Base-by-base conservation (phyloP, 2,888 invertebrate genomes). In the Dynastes hyllus region DNA sequence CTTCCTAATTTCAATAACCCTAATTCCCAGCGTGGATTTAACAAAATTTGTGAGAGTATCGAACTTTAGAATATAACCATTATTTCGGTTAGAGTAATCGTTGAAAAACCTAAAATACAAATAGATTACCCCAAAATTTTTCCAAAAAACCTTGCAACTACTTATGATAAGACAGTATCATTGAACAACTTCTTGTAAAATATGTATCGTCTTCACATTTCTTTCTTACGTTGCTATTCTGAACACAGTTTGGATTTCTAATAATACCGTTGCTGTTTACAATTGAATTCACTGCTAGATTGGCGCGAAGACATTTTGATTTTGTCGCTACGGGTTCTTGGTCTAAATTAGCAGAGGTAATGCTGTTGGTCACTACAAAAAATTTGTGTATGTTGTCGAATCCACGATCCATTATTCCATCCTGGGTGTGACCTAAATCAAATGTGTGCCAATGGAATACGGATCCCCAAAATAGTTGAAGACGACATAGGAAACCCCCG, bases 391-490 rank as follows among this genome's bases (percentile, higher is more conserved):
- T 92, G 84, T 95, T 94, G 87, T 96, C 96, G 87, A 96, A 97
- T 61, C 96, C 97, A 87, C 95, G 92, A 61, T 96, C 96, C 98
- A 98, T 98, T 79, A 98, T 95, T 22, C 98, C 98, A 83, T 94
- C 93, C 83, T 93, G 92, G 0, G 97, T 95, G 87, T 98, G 98
- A 0, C 97, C 98, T 78, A 98, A 91, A 89, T 98, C 97, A 88
- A 98, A 97, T 0, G 96, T 96, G 87, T 98, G 98, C n/a, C n/a
- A n/a, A n/a, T n/a, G n/a, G n/a, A n/a, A n/a, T n/a, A n/a, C n/a
- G n/a, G n/a, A n/a, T n/a, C n/a, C n/a, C n/a, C n/a, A n/a, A n/a
- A n/a, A n/a, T n/a, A n/a, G n/a, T n/a, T n/a, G n/a, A n/a, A n/a
- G n/a, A n/a, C n/a, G n/a, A n/a, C n/a, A n/a, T n/a, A n/a, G n/a